A percentile compares a stretch with the other conserved stretches of the same genome.
Conservation (phyloP, 1,140 invertebrate genomes). For the Cotesia typhae region DNA sequence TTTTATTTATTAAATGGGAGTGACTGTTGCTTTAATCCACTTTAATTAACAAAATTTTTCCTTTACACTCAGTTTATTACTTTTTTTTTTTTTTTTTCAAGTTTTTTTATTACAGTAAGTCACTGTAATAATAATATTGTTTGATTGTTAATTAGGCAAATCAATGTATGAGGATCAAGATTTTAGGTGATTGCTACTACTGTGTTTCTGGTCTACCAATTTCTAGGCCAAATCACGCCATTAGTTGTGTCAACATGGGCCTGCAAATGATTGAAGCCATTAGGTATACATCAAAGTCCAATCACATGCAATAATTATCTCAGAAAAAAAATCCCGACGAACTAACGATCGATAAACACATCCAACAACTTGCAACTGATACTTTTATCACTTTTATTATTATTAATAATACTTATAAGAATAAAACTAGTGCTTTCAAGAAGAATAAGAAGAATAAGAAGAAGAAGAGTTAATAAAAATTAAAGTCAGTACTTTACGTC, state of each 20-base stretch:
- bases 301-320: conserved; percentile 18
- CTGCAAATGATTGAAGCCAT: conserved; percentile 97
- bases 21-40: no score
- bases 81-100: neutral
- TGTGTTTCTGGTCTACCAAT: conserved; percentile 94
- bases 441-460: no score
- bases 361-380: no score
- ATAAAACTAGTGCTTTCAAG: no score
- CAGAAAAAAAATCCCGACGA: no score
- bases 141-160: conserved; percentile 75
- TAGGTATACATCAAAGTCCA: conserved; percentile 67
- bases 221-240: conserved; percentile 90
- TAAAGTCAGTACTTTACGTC: no score
- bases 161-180: conserved; percentile 94
- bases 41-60: no score
- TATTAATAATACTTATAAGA: no score
- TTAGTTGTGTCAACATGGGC: conserved; percentile 96
- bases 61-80: neutral
- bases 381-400: no score
- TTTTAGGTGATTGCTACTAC: conserved; percentile 96
- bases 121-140: neutral
- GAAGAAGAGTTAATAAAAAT: no score
- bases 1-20: conserved; percentile 12
- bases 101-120: no score
- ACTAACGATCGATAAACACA: no score